A percentile compares a stretch with the other conserved stretches of the same genome.
These are phyloP conservation scores for Matsumyia berberina DNA, from an alignment of 2,888 invertebrate species.

Conservation along the genomic window DNA sequence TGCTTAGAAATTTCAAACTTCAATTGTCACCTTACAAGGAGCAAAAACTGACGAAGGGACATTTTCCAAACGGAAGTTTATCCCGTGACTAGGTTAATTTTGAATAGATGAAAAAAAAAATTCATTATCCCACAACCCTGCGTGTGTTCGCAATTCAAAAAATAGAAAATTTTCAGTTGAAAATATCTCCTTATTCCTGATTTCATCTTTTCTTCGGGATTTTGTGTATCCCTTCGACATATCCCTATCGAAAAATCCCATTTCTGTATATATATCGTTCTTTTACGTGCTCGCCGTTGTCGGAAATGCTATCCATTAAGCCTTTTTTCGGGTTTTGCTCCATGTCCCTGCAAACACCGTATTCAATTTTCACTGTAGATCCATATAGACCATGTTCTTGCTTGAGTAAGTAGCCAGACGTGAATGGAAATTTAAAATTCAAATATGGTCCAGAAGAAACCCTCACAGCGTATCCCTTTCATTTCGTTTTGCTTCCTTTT, in stretches of 20 bases:
- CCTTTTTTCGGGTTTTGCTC: conserved; percentile 49
- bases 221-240: conserved; percentile 32
- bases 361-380: conserved; percentile 66
- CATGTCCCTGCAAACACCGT: conserved; percentile 44
- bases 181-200: conserved; percentile 39
- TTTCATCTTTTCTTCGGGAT: conserved; percentile 25
- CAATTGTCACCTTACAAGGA: background rate
- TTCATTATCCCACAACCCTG: background rate
- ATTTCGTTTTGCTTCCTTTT: conserved; percentile 7
- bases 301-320: conserved; percentile 58
- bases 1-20: too few relatives aligned
- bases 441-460: conserved; percentile 53
- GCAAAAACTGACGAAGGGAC: conserved; percentile 31
- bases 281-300: conserved; percentile 64
- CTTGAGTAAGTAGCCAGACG: conserved; percentile 57
- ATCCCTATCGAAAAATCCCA: conserved; percentile 37
- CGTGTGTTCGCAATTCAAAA: conserved; percentile 1
- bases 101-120: conserved; percentile 20
- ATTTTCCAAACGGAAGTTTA: conserved; percentile 25
- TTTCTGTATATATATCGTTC: conserved; percentile 56
- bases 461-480: background rate
- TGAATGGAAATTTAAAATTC: conserved; percentile 73
- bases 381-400: conserved; percentile 27
- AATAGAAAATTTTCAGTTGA: conserved; percentile 19
- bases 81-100: conserved; percentile 46